Evolutionary conservation across 2,888 invertebrate species (phyloP), one percentile per base, ranked within the genome.

Genomic region (Noctua janthina): DNA sequence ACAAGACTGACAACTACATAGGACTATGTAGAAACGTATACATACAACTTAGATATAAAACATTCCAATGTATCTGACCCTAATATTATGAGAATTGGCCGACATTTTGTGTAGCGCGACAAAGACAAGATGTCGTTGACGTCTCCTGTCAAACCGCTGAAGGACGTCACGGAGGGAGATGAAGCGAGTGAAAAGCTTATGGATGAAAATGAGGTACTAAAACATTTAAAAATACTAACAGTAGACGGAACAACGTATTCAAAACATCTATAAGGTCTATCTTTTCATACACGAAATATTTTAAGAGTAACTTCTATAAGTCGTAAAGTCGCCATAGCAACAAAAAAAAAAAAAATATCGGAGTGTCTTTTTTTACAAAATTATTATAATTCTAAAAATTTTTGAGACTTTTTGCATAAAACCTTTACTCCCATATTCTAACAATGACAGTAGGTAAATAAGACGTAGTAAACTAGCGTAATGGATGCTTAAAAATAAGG

Each of bases 171-270:
- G 75, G 93, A 93, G 70, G 83, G 89, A 0, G 96, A 96, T 20
- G 96, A 94, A 51, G 96, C 95, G 1, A 94, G 94, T 11, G 95
- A 96, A 91, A 95, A 95, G 82, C 90, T 96, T 2, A 82, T 96
- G 68, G 93, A 93, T 1, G 90, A 84, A 3, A 94, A 93, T 54
- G 91, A 91, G 68, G 68, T 67, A 66, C 1, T 0, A 13, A n/a
- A 59, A 59, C n/a, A 4, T 59, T 59, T n/a, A 5, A 59, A 56
- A n/a, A 59, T 59, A n/a, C 56, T n/a, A 11, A 23, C n/a, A 4
- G 1, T 59, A 59, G 23, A 59, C n/a, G 11, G 10, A 59, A 11
- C 11, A 23, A 23, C 56, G 13, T 13, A 13, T 49, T 49, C 49
- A 49, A 49, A 49, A 49, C 49, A 49, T 49, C 49, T 46, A 46